phyloP scores from a whole-genome alignment of 2,888 invertebrate species.

The Volucella inanis region DNA sequence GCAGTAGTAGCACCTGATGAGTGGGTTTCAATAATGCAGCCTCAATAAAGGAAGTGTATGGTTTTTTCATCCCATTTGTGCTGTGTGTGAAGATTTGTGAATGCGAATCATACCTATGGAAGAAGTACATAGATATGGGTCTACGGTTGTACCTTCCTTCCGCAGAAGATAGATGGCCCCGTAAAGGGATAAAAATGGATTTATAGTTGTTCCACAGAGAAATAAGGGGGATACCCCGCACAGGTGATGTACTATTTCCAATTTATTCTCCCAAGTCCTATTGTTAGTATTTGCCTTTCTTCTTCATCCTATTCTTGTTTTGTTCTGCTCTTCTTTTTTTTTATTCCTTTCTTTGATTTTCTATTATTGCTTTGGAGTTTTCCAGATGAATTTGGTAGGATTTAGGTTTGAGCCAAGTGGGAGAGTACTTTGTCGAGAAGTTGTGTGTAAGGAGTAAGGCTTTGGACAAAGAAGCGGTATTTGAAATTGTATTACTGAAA shows the following conservation, averaged over 20 bases:
- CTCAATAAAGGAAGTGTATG: constrained; percentile 64
- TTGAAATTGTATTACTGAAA: constrained; percentile 68
- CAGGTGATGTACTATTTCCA: constrained; percentile 74
- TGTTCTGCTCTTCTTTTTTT: constrained; percentile 29
- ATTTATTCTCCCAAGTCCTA: constrained; percentile 66
- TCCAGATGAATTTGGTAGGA: constrained; percentile 52
- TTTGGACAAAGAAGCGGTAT: constrained; percentile 47
- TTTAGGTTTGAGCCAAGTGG: constrained; percentile 36
- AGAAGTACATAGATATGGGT: constrained; percentile 70
- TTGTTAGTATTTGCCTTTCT: constrained; percentile 41
- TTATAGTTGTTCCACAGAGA: constrained; percentile 72
- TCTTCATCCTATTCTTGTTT: constrained; percentile 1
- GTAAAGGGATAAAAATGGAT: constrained; percentile 74
- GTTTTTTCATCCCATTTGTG: constrained; percentile 59
- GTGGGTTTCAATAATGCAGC: constrained; percentile 73
- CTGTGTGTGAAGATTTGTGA: constrained; percentile 72
- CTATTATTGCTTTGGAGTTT: constrained; percentile 50
- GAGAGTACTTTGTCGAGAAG: constrained; percentile 23
- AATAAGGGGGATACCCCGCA: constrained; percentile 58
- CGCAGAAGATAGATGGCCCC: constrained; percentile 68
- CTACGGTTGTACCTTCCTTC: constrained; percentile 47
- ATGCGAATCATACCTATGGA: constrained; percentile 70
- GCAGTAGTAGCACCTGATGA: constrained; percentile 51
- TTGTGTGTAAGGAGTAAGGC: constrained; percentile 10
- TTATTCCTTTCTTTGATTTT: neutral